Evolutionary conservation across 1,140 invertebrate species (phyloP), one percentile per base, ranked within the genome.

Genomic region (Sitobion miscanthi): DNA sequence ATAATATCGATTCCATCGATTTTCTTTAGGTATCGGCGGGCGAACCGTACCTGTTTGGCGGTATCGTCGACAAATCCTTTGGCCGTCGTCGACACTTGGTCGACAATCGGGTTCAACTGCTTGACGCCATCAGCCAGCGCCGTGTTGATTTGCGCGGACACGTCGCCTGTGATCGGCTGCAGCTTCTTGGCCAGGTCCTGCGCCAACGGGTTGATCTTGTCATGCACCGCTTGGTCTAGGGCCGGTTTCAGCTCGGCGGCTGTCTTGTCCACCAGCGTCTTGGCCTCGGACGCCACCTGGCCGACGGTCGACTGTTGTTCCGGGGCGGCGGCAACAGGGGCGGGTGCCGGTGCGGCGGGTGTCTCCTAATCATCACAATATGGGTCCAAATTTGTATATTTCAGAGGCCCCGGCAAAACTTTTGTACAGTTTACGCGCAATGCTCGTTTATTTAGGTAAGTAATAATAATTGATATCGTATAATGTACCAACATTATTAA

Each of bases 111-210:
- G 47, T 93, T 93, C 45, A 93, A 35, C 35, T 93, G 91, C 20
- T 93, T 93, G 25, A 93, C 82, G 49, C 91, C 91, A 11, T 93
- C 91, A 35, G 91, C 91, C 77, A 93, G 35, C 69, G 91, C 82
- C 11, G 91, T 93, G 35, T 93, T 93, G 14, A 93, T 4, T 8
- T 93, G 91, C 8, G 45, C 47, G 3, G 91, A 93, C 14, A 93
- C 77, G 47, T 93, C 91, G 21, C 91, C 91, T 0, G 91, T 25
- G 45, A 93, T 83, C 47, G 91, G 91, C 20, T 93, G 77, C 45
- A 93, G 9, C 42, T 85, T 93, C 35, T 93, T 54, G 8, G 45
- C 91, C 35, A 93, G 5, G 0, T 42, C 91, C 49, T 93, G 91
- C 45, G 91, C 91, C 0, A 93, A 5, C 9, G 91, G 91, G 35